Evolutionary conservation across 2,888 invertebrate genomes (phyloP), one percentile per base, ranked within the genome.

Genomic region (Antheraea yamamai): DNA sequence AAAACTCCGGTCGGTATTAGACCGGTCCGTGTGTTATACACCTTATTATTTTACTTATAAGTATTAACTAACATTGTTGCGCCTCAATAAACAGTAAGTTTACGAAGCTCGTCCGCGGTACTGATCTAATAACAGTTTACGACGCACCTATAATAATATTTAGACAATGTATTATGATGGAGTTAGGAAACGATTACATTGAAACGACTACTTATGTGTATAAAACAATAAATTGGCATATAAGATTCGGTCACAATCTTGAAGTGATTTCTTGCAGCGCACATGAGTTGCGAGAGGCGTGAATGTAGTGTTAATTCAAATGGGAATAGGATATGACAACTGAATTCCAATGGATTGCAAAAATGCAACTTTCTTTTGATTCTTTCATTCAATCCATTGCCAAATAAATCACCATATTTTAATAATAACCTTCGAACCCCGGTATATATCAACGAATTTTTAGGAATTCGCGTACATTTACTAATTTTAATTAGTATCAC

Each of bases 11-110:
- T 18, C 23, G 12, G 4, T 26, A 12, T 26, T 14, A n/a, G n/a
- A 12, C 64, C 12, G 2, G 23, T 26, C 14, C 26, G 64, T 64
- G 8, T 26, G 4, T 64, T 0, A 18, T 26, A 12, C 14, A 12
- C 64, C 12, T 64, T 64, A 64, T 64, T 26, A 64, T 64, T 58
- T 58, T 8, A 58, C 58, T 58, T 64, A 64, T 26, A 64, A 64
- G 64, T 64, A 64, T 64, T 64, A 64, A 64, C 14, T 23, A 64
- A 64, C 64, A 64, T 64, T 64, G 64, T 64, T 64, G 64, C 26
- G 10, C 26, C 26, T 64, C 64, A 64, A 64, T 26, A 64, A 64
- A 64, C 64, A 26, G 23, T 64, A 64, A 26, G 14, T 64, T 64
- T 64, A 64, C 64, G 64, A 12, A 64, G 64, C 23, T 64, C 64